These are phyloP conservation scores for Alethe diademata DNA, from an alignment of 2,113 vertebrate species.

Conservation along the genomic window DNA sequence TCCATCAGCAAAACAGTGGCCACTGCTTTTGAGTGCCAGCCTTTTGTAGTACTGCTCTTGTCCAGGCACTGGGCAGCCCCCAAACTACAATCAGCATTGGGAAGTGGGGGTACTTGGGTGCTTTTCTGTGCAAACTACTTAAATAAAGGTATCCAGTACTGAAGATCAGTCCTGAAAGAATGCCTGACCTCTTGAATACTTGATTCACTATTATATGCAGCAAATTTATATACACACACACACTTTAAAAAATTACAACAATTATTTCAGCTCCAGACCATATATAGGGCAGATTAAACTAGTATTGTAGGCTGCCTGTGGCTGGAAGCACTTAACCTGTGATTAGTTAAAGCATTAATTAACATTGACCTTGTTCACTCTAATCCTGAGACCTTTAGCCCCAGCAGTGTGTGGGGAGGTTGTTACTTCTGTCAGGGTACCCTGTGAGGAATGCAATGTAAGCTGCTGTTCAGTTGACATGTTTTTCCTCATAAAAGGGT, in stretches of 20 bases:
- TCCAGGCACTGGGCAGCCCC: not conserved
- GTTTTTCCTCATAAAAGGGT: not conserved
- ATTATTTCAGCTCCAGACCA: not conserved
- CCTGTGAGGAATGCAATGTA: not conserved
- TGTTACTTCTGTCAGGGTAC: not conserved
- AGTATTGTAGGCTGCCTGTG: not conserved
- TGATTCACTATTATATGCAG: not conserved
- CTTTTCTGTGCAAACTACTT: not conserved
- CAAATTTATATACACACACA: not conserved
- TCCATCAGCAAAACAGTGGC: not conserved
- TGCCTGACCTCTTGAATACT: not conserved
- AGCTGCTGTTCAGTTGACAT: not conserved
- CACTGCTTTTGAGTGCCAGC: not conserved
- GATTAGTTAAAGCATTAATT: conserved; percentile 58
- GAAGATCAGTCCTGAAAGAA: not conserved
- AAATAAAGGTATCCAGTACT: not conserved
- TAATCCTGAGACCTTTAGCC: conserved; percentile 50
- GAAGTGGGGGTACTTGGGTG: not conserved
- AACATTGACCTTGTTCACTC: conserved; percentile 54
- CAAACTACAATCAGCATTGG: not conserved
- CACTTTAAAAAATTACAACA: not conserved
- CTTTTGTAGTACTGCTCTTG: not conserved
- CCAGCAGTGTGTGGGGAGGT: not conserved
- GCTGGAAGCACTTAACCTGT: conserved; percentile 52
- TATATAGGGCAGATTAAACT: not conserved